Evolutionary conservation across 2,113 vertebrate species (phyloP).

Genomic region (Sceloporus tristichus): DNA sequence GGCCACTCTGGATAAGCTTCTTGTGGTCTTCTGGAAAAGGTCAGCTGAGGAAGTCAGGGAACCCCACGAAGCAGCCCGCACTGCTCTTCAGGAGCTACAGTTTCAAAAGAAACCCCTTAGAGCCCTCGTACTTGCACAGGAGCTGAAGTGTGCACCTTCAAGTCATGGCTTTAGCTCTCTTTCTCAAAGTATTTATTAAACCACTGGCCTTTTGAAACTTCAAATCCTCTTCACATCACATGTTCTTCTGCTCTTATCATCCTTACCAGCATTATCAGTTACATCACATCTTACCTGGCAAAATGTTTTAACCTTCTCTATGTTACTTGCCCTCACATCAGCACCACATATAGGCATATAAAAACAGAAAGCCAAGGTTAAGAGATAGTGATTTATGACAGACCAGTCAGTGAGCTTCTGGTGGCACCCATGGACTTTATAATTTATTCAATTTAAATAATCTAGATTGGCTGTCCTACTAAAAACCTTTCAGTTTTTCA

Average conservation of each 20-base stretch:
- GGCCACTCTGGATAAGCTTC: neutral
- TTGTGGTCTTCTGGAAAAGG: neutral
- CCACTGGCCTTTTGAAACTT: neutral
- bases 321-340: neutral
- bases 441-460: neutral
- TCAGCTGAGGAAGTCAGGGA: neutral
- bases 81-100: neutral
- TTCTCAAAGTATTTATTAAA: neutral
- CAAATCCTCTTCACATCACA: neutral
- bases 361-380: neutral
- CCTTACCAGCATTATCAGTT: neutral
- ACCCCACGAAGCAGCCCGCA: neutral
- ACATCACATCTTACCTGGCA: neutral
- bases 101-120: neutral
- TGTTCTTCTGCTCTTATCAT: neutral
- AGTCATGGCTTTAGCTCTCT: neutral
- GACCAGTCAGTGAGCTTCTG: neutral
- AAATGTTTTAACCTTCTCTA: neutral
- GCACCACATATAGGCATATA: neutral
- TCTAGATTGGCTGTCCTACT: neutral
- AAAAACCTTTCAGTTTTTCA: neutral
- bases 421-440: neutral
- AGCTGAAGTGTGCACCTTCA: neutral
- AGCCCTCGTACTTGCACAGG: neutral
- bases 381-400: neutral